Percentiles rank a stretch among this genome's conserved stretches.
Evolutionary conservation across 2,888 invertebrate species (phyloP).

Genomic region (Leptinotarsa juncta): DNA sequence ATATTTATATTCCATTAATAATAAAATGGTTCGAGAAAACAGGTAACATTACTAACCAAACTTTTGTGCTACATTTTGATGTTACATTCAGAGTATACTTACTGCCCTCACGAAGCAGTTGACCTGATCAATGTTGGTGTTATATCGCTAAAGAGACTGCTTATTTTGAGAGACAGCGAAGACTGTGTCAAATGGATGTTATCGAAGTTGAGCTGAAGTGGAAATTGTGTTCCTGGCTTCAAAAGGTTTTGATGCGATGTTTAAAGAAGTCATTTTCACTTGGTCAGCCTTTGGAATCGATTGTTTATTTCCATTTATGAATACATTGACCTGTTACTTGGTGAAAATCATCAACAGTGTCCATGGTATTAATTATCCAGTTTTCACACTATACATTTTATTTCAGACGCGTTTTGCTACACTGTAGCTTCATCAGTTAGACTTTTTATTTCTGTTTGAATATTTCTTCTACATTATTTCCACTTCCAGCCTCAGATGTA

Average conservation of each 20-base stretch:
- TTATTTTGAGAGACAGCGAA: background rate
- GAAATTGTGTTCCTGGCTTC: background rate
- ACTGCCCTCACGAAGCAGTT: constrained; percentile 24
- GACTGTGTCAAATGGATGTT: background rate
- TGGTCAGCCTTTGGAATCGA: no score
- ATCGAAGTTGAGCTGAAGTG: background rate
- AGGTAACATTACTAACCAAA: background rate
- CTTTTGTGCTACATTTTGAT: constrained; percentile 6
- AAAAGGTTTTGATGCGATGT: no score
- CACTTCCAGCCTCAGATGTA: background rate
- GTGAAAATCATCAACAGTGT: no score
- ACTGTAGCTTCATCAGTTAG: no score
- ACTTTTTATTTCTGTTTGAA: no score
- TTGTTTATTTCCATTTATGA: no score
- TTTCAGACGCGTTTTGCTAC: no score
- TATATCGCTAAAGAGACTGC: constrained; percentile 6
- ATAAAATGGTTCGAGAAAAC: background rate
- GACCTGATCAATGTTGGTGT: constrained; percentile 1
- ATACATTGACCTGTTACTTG: no score
- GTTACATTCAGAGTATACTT: background rate
- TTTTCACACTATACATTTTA: no score
- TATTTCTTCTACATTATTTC: background rate
- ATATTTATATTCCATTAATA: background rate
- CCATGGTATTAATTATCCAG: no score
- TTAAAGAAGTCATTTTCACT: no score